Evolutionary conservation across 2,113 vertebrate species (phyloP), one percentile per base, ranked within the genome.

Genomic region (Lycaon pictus): DNA sequence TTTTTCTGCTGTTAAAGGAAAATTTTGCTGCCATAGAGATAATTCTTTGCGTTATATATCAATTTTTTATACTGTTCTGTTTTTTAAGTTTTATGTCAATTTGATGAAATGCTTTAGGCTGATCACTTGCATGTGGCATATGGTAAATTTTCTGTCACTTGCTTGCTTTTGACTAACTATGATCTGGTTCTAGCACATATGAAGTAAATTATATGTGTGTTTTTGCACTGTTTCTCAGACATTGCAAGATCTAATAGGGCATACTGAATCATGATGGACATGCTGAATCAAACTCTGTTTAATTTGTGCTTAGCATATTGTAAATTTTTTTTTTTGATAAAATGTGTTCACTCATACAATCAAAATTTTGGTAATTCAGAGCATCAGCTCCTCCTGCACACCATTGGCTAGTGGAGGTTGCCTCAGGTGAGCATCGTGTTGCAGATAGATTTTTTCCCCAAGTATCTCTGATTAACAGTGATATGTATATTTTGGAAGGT

Each of bases 401-500:
- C 23, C 37, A 6, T 23, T 94, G 89, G 32, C 35, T 55, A 95
- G 17, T 37, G 74, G 55, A 67, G 71, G 43, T 43, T 11, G 51
- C 35, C 19, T 84, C n/a, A 7, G 79, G 23, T 32, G 80, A 92
- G 67, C 0, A 0, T 13, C 0, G 0, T 22, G 22, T 29, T 56
- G 3, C 20, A 82, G n/a, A 22, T 0, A 20, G 29, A 17, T 53
- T 1, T 0, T 77, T 56, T 76, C 32, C 12, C 13, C 10, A 0
- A 58, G 2, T 53, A 12, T 72, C 19, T 48, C 67, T 63, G 51
- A 77, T 51, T 96, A 96, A 98, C 22, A 81, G 20, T 23, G 13
- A 25, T 58, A 1, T 96, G 35, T 95, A 0, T 95, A 53, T 98
- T 81, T 98, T 89, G 91, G 15, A 98, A 99, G 99, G 99, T 99